phyloP scores from a whole-genome alignment of 2,113 vertebrate genomes.

The Anthoscopus minutus region DNA sequence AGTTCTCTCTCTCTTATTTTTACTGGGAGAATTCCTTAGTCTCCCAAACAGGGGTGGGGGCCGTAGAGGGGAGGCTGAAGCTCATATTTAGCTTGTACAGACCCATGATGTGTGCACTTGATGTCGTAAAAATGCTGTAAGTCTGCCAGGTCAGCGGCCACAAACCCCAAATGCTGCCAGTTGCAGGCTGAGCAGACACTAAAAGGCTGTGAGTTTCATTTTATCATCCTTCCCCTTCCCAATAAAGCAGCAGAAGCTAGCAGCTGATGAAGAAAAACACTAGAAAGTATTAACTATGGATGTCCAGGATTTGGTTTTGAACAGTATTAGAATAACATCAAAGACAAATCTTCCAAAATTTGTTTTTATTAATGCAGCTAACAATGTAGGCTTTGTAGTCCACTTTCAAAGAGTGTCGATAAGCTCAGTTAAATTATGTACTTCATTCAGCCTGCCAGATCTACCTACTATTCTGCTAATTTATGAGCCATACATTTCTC shows the following conservation, averaged over 20 bases:
- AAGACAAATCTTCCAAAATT: neutral
- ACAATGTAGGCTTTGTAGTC: neutral
- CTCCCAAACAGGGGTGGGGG: neutral
- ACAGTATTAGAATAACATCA: neutral
- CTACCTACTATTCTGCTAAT: conserved; percentile 4
- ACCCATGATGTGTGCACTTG: neutral
- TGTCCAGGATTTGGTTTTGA: neutral
- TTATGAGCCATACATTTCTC: neutral
- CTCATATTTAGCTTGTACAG: neutral
- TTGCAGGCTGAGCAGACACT: neutral
- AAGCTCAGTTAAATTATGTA: neutral
- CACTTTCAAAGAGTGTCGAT: neutral
- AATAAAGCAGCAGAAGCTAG: neutral
- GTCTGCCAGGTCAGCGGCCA: conserved; percentile 37
- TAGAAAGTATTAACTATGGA: neutral
- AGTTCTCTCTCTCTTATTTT: neutral
- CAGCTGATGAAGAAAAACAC: neutral
- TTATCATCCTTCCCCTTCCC: neutral
- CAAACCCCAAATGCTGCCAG: conserved; percentile 16
- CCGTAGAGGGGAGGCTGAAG: neutral
- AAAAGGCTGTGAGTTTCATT: conserved; percentile 30
- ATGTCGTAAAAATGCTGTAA: neutral
- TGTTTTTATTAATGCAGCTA: neutral
- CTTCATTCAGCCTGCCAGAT: neutral
- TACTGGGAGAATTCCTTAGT: neutral